Evolutionary conservation across 2,888 invertebrate species (phyloP), one percentile per base, ranked within the genome.

Genomic region (Erebia aethiops): DNA sequence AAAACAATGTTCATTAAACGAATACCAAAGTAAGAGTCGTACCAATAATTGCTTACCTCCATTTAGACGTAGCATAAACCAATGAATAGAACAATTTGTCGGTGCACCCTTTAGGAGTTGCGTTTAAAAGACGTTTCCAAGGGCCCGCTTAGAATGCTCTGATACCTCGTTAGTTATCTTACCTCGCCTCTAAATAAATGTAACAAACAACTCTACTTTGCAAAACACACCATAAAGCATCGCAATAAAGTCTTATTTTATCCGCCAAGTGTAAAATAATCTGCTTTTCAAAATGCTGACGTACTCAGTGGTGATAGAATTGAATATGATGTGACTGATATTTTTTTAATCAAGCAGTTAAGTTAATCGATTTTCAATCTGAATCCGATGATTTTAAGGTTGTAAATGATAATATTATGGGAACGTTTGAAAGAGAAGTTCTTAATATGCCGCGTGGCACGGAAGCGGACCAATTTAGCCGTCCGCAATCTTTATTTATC

Each of bases 1-100:
- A 86, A 87, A 88, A 92, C 92, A 92, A 92, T 91, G 90, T 90
- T 91, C 90, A 91, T 91, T 92, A 91, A 89, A 89, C 80, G 90
- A 87, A 92, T 91, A 90, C 92, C 91, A 86, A 87, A 90, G 86
- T 81, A 83, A 87, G 72, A 81, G 83, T 75, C 73, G 74, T 75
- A 80, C 79, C 83, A 85, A 86, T 87, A 85, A 85, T 87, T 87
- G 87, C 86, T 80, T 66, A 79, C 78, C 78, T 81, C 84, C 85
- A 84, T 86, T 86, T 85, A 84, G 80, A 81, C 81, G 81, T 84
- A 81, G 82, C 81, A 83, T 84, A 81, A 84, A 83, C 84, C 85
- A 83, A 85, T 90, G 85, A 90, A 90, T 90, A 80, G 88, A 88
- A 90, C 90, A 90, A 91, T 91, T 91, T 90, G 91, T 91, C 91